Percentiles rank a stretch among this genome's conserved stretches.
phyloP scores from a whole-genome alignment of 2,888 invertebrate genomes.

The Glomeris marginata region DNA sequence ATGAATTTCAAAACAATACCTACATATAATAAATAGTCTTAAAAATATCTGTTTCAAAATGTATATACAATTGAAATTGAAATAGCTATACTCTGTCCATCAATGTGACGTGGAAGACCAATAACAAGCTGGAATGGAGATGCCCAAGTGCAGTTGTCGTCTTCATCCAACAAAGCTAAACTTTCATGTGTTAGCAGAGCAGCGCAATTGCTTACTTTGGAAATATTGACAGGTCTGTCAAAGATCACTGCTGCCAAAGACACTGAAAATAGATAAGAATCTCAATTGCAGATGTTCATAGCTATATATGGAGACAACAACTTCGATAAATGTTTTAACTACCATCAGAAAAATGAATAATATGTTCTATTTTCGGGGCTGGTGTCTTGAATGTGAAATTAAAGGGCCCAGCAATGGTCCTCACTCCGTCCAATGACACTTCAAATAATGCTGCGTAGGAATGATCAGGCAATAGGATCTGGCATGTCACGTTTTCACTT shows the following conservation, averaged over 20 bases:
- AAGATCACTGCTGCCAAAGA: slow-evolving; percentile 16
- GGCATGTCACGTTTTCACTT: not conserved
- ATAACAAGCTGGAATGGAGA: slow-evolving; percentile 21
- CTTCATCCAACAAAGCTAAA: slow-evolving; percentile 15
- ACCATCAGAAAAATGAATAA: slow-evolving; percentile 6
- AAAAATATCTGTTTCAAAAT: not conserved
- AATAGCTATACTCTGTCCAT: not conserved
- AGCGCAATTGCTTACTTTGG: slow-evolving; percentile 15
- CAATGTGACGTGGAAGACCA: slow-evolving; percentile 16
- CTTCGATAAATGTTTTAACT: not conserved
- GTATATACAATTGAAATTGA: no score
- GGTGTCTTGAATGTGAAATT: not conserved
- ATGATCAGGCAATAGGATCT: not conserved
- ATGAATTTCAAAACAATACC: not conserved
- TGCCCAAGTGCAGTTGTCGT: slow-evolving; percentile 20
- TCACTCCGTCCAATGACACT: slow-evolving; percentile 4
- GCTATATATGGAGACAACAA: not conserved
- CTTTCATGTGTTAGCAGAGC: slow-evolving; percentile 18
- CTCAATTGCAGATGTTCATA: not conserved
- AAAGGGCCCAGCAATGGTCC: slow-evolving; percentile 1
- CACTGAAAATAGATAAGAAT: not conserved
- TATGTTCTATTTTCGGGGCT: not conserved
- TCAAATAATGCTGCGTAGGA: slow-evolving; percentile 1
- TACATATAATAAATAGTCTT: not conserved
- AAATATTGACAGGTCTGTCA: slow-evolving; percentile 18